Evolutionary conservation across 2,113 vertebrate species (phyloP).

Genomic region (Agelaius tricolor): DNA sequence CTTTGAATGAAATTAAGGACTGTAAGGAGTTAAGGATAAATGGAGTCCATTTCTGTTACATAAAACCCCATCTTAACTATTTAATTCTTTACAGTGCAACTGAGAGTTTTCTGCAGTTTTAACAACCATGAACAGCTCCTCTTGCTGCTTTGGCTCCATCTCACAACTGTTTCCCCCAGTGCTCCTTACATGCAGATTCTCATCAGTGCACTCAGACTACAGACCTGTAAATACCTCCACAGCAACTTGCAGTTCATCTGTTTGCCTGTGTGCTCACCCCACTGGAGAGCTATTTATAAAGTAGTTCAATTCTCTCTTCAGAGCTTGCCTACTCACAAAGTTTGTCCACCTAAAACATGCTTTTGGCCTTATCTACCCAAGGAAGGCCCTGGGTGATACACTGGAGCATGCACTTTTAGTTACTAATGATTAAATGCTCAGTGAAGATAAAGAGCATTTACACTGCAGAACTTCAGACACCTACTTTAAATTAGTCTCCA

Average conservation of each 20-base stretch:
- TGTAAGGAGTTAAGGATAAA: background rate
- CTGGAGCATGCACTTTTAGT: background rate
- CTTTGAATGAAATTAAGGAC: background rate
- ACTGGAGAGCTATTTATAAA: background rate
- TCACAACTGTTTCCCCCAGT: background rate
- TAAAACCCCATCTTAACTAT: background rate
- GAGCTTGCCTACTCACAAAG: background rate
- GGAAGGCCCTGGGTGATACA: rapidly evolving
- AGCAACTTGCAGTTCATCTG: background rate
- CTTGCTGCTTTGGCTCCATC: background rate
- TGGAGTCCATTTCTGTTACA: background rate
- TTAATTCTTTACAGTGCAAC: background rate
- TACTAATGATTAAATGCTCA: background rate
- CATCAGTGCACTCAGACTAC: background rate
- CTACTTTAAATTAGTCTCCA: background rate
- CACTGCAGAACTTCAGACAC: background rate
- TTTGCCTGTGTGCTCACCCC: background rate
- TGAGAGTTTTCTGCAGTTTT: background rate
- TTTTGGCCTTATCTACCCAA: background rate
- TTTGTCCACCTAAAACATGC: background rate
- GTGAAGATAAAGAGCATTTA: background rate
- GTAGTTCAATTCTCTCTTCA: background rate
- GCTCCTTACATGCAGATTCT: background rate
- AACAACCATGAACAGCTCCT: background rate
- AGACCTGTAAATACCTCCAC: background rate